Percentiles rank a stretch among this genome's conserved stretches.
These are phyloP conservation scores for Scrobipalpa costella DNA, from an alignment of 2,888 invertebrate genomes.

Conservation along the genomic window DNA sequence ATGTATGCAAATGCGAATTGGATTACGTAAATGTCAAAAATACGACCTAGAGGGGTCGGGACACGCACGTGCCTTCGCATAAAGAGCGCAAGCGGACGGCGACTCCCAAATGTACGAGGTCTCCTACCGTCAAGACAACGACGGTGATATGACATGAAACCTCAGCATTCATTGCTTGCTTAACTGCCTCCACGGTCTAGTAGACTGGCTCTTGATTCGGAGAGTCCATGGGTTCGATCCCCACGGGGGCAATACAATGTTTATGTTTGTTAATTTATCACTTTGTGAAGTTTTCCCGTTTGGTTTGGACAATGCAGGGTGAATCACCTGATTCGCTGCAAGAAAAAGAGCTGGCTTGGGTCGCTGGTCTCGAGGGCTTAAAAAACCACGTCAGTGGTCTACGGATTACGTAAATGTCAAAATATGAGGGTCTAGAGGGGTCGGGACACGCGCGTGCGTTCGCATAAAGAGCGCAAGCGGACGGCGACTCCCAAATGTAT, in stretches of 20 bases:
- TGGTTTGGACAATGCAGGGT: too few species aligned
- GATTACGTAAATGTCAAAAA: constrained; percentile 54
- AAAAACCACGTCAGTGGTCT: too few species aligned
- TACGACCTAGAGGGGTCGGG: constrained; percentile 42
- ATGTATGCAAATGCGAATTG: constrained; percentile 30
- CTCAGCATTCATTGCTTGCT: background rate
- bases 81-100: constrained; percentile 40
- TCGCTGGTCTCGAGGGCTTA: too few species aligned
- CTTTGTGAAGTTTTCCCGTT: too few species aligned
- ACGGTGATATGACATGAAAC: background rate
- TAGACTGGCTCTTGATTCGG: too few species aligned
- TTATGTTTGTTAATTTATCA: too few species aligned
- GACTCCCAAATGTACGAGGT: constrained; percentile 23
- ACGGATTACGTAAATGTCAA: constrained; percentile 52
- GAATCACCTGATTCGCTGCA: too few species aligned
- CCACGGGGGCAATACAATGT: too few species aligned
- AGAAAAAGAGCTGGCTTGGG: too few species aligned
- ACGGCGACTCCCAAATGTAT: constrained; percentile 23
- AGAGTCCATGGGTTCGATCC: too few species aligned
- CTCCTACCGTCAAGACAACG: background rate
- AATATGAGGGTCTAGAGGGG: constrained; percentile 44
- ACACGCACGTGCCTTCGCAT: constrained; percentile 51
- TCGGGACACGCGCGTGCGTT: constrained; percentile 46
- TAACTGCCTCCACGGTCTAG: too few species aligned
- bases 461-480: constrained; percentile 48